These are phyloP conservation scores for Cyprinus carpio DNA, from an alignment of 2,113 vertebrate species.

Conservation along the genomic window DNA sequence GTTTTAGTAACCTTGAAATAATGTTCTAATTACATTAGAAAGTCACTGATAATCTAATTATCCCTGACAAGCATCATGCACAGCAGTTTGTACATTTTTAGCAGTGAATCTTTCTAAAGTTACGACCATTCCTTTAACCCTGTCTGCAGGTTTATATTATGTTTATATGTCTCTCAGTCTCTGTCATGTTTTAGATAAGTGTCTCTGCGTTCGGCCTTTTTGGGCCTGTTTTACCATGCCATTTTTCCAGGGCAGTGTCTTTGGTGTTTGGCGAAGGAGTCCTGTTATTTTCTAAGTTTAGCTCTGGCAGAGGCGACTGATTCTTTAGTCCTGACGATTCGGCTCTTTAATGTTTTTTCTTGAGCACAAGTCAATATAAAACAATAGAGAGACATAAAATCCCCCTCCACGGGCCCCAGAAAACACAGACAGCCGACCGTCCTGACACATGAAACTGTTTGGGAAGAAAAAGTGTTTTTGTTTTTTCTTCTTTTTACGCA, in stretches of 20 bases:
- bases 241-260: conserved; percentile 53
- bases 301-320: conserved; percentile 61
- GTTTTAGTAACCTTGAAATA: no score
- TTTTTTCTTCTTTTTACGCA: neutral
- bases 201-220: conserved; percentile 27
- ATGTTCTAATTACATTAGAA: no score
- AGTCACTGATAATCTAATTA: no score
- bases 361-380: conserved; percentile 35
- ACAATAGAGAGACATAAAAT: conserved; percentile 1
- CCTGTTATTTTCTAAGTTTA: conserved; percentile 79
- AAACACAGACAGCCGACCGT: neutral
- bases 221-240: conserved; percentile 38
- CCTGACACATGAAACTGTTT: neutral
- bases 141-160: neutral
- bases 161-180: neutral
- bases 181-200: neutral
- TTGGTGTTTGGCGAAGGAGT: conserved; percentile 62
- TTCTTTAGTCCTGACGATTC: conserved; percentile 57
- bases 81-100: neutral
- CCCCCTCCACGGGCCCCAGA: neutral
- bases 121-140: no score
- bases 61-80: neutral
- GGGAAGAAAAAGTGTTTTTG: neutral
- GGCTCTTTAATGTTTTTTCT: conserved; percentile 32
- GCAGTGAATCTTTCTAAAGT: neutral